Conservation (phyloP, 2,888 invertebrate genomes). For the Conchocele bisecta region DNA sequence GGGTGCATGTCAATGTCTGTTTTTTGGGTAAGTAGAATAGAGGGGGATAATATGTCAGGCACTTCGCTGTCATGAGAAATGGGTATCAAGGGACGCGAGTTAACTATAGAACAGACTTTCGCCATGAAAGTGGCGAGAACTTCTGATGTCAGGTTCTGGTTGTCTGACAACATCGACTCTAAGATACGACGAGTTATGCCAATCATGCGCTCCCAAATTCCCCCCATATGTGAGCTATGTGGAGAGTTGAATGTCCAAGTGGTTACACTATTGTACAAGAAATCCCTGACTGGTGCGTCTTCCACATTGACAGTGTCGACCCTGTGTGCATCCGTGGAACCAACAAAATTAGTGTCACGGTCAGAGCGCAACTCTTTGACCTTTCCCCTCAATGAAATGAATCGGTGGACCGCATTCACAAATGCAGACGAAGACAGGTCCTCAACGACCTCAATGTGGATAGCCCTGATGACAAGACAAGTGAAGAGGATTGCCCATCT, state of each 20-base stretch:
- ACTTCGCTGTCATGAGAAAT: slow-evolving; percentile 22
- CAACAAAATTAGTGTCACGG: slow-evolving; percentile 51
- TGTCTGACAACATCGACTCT: slow-evolving; percentile 34
- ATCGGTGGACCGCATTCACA: slow-evolving; percentile 43
- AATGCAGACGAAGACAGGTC: slow-evolving; percentile 41
- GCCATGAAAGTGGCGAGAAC: slow-evolving; percentile 22
- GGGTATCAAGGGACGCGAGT: slow-evolving; percentile 17
- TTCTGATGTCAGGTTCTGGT: slow-evolving; percentile 13
- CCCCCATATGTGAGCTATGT: slow-evolving; percentile 55
- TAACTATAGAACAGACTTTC: slow-evolving; percentile 16
- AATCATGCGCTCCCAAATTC: slow-evolving; percentile 52
- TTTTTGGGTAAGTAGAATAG: slow-evolving; percentile 28
- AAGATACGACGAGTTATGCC: slow-evolving; percentile 41
- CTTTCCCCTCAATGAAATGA: slow-evolving; percentile 37
- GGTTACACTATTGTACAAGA: slow-evolving; percentile 7
- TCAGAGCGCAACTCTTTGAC: slow-evolving; percentile 45
- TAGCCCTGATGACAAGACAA: slow-evolving; percentile 36
- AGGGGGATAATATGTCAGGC: slow-evolving; percentile 23
- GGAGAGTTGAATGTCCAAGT: slow-evolving; percentile 47
- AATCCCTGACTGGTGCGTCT: slow-evolving; percentile 13
- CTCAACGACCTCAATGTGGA: slow-evolving; percentile 52
- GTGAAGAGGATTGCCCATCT: slow-evolving; percentile 53
- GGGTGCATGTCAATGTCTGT: background rate
- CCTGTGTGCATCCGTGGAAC: slow-evolving; percentile 19
- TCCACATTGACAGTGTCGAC: slow-evolving; percentile 27